These are phyloP conservation scores for Neotoma lepida DNA, from an alignment of 2,113 vertebrate species.

Conservation along the genomic window DNA sequence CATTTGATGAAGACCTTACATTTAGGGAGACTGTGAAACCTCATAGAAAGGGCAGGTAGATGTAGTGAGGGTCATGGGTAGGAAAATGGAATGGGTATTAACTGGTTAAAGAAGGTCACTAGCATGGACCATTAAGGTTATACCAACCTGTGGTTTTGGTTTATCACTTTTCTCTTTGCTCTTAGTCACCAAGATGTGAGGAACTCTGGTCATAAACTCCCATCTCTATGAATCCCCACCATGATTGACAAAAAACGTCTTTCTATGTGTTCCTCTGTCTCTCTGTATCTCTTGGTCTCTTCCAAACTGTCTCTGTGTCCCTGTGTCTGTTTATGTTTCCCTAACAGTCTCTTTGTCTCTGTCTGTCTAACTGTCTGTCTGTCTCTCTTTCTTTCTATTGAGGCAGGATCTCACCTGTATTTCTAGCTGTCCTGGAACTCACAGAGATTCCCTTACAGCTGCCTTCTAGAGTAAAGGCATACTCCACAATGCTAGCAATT, in stretches of 20 bases:
- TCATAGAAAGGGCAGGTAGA: too few species aligned
- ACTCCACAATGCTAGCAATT: too few species aligned
- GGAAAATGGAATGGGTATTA: background rate
- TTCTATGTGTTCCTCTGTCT: background rate
- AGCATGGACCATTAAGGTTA: background rate
- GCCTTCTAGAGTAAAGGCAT: background rate
- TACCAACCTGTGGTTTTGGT: background rate
- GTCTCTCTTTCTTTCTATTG: fast-evolving
- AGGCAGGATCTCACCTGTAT: background rate
- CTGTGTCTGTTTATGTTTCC: background rate
- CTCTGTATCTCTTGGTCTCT: background rate
- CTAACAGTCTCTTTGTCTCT: background rate
- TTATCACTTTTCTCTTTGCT: background rate
- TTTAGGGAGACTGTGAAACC: background rate
- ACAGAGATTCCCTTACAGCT: background rate
- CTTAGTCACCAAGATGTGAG: background rate
- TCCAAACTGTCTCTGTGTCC: background rate
- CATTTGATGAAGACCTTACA: background rate
- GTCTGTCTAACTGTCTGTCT: background rate
- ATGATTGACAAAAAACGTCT: background rate
- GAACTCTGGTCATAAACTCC: background rate
- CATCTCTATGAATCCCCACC: background rate
- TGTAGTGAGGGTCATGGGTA: background rate
- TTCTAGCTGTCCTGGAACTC: background rate
- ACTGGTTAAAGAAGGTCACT: background rate